phyloP scores from a whole-genome alignment of 1,140 invertebrate genomes.

The Drosophila nigromelanica region DNA sequence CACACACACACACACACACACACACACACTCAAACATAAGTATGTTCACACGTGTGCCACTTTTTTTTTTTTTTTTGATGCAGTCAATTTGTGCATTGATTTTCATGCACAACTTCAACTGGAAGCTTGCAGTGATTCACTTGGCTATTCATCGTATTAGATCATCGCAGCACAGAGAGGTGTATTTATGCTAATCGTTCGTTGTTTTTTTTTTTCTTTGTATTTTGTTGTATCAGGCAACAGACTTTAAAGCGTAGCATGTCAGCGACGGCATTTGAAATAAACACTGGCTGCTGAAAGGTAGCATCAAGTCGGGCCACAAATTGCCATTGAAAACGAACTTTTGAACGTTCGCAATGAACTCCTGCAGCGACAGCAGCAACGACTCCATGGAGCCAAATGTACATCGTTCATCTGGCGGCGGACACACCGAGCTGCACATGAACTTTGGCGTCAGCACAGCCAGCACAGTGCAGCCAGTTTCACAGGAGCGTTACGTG shows the following conservation, averaged over 20 bases:
- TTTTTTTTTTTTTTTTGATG: not conserved
- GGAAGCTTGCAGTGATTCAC: constrained; percentile 57
- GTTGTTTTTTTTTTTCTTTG: not conserved
- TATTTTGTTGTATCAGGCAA: constrained; percentile 9
- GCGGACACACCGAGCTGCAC: constrained; percentile 36
- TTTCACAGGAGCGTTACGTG: constrained; percentile 76
- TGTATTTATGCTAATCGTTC: not conserved
- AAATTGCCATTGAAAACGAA: not conserved
- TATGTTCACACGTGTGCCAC: constrained; percentile 22
- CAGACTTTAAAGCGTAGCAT: constrained; percentile 49
- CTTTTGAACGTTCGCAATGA: constrained; percentile 39
- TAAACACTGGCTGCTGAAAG: constrained; percentile 50
- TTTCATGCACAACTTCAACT: constrained; percentile 31
- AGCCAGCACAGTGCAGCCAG: constrained; percentile 24
- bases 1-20: constrained; percentile 6
- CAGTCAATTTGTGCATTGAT: constrained; percentile 44
- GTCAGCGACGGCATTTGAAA: constrained; percentile 55
- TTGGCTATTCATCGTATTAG: constrained; percentile 39
- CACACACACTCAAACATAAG: no score
- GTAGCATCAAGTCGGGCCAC: constrained; percentile 18
- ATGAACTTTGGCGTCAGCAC: constrained; percentile 47
- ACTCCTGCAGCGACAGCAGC: constrained; percentile 70
- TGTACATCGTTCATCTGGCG: constrained; percentile 33
- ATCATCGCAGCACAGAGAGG: constrained; percentile 38
- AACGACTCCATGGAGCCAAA: constrained; percentile 63